A percentile compares a stretch with the other conserved stretches of the same genome.
phyloP scores from a whole-genome alignment of 2,888 invertebrate genomes.

The Orthosia cruda region DNA sequence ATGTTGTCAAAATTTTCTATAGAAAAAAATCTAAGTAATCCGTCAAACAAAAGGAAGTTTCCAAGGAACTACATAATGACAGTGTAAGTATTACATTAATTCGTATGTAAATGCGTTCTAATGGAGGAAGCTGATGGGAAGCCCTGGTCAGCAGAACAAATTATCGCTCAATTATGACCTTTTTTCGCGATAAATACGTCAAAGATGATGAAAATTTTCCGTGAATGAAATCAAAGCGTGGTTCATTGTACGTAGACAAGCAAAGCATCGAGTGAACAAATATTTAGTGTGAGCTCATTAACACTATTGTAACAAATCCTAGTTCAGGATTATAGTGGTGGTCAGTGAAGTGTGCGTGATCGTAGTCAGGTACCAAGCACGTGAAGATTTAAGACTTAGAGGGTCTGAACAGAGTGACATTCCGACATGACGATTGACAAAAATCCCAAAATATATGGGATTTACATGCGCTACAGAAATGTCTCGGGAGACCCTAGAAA shows the following conservation, averaged over 20 bases:
- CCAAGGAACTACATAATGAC: background rate
- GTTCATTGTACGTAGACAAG: slow-evolving; percentile 44
- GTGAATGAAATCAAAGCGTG: slow-evolving; percentile 38
- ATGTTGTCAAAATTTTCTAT: background rate
- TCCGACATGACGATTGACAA: background rate
- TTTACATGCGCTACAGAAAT: too few species aligned
- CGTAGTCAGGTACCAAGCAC: background rate
- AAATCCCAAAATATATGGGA: too few species aligned
- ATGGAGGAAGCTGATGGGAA: slow-evolving; percentile 28
- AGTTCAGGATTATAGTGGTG: slow-evolving; percentile 15
- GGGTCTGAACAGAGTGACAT: background rate
- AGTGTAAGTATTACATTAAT: background rate
- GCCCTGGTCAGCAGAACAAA: slow-evolving; percentile 23
- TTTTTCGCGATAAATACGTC: slow-evolving; percentile 43
- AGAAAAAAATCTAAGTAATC: background rate
- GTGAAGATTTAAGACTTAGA: background rate
- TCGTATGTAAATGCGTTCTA: slow-evolving; percentile 18
- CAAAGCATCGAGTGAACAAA: slow-evolving; percentile 11
- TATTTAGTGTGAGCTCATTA: slow-evolving; percentile 24
- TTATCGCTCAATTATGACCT: slow-evolving; percentile 45
- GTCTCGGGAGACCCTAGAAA: too few species aligned
- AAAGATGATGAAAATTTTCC: slow-evolving; percentile 50
- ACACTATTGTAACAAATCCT: slow-evolving; percentile 39
- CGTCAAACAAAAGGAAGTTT: background rate
- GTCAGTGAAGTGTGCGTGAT: background rate